Percentiles rank a stretch among this genome's conserved stretches.
Conservation (phyloP, 2,888 invertebrate genomes). For the Cyrtodaria siliqua region DNA sequence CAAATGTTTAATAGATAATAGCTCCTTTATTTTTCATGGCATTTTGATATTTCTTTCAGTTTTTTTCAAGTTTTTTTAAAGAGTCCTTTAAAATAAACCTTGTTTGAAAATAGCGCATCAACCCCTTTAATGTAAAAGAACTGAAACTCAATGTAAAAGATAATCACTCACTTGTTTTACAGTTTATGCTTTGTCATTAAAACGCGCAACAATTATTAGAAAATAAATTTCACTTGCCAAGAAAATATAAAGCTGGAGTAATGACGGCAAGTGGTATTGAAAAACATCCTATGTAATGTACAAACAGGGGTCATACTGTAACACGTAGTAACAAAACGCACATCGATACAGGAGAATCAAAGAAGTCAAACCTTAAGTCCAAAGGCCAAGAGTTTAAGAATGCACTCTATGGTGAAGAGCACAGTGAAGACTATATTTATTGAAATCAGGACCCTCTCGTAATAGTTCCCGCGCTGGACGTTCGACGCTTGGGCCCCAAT, state of each 20-base stretch:
- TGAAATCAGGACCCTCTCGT: conserved; percentile 65
- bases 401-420: conserved; percentile 99
- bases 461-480: conserved; percentile 38
- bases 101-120: no score
- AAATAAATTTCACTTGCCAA: conserved; percentile 14
- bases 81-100: no score
- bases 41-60: no score
- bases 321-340: conserved; percentile 19
- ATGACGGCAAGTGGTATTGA: conserved; percentile 8
- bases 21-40: no score
- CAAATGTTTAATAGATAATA: no score
- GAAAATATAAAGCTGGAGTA: background rate
- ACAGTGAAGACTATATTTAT: conserved; percentile 99
- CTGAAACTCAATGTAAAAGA: no score
- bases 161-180: no score
- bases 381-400: conserved; percentile 99
- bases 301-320: conserved; percentile 7
- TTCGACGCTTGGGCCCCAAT: conserved; percentile 22
- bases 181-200: no score
- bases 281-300: conserved; percentile 7
- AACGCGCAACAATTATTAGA: background rate
- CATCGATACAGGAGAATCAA: conserved; percentile 15
- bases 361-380: conserved; percentile 95
- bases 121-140: no score
- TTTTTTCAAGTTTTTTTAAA: no score